These are phyloP conservation scores for Plodia interpunctella DNA, from an alignment of 1,140 invertebrate species.

Conservation along the genomic window DNA sequence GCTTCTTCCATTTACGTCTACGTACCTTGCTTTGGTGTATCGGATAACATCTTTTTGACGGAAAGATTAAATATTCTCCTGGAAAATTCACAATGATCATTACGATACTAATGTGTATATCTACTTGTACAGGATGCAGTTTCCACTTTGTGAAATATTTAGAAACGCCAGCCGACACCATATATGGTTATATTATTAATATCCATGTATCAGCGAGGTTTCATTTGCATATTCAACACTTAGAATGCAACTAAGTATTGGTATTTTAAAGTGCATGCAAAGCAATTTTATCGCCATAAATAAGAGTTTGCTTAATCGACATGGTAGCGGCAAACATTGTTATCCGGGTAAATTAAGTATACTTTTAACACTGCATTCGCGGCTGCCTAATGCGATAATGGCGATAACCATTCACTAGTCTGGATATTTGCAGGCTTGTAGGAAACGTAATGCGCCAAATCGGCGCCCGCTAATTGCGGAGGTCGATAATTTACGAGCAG, in stretches of 20 bases:
- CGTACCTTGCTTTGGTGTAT: conserved; percentile 36
- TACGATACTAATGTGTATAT: background rate
- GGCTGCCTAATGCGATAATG: conserved; percentile 13
- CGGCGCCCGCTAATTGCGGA: conserved; percentile 72
- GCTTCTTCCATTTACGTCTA: conserved; percentile 62
- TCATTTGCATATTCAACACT: conserved; percentile 6
- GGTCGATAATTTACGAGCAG: conserved; percentile 66
- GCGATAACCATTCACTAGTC: conserved; percentile 16
- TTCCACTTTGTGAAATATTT: conserved; percentile 45
- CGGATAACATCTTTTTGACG: conserved; percentile 62
- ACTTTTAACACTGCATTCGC: background rate
- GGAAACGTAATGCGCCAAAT: conserved; percentile 63
- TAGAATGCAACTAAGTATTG: background rate
- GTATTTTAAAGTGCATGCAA: background rate
- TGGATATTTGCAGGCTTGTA: conserved; percentile 23
- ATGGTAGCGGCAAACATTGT: background rate
- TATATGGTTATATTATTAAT: background rate
- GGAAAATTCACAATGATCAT: conserved; percentile 8
- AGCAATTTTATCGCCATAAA: background rate
- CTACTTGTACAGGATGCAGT: conserved; percentile 17
- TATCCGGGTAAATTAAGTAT: conserved; percentile 5
- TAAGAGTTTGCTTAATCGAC: background rate
- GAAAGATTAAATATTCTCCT: conserved; percentile 50
- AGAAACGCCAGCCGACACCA: conserved; percentile 10
- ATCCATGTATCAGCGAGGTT: background rate